Conservation (phyloP, 1,140 invertebrate species). For the Penaeus japonicus region DNA sequence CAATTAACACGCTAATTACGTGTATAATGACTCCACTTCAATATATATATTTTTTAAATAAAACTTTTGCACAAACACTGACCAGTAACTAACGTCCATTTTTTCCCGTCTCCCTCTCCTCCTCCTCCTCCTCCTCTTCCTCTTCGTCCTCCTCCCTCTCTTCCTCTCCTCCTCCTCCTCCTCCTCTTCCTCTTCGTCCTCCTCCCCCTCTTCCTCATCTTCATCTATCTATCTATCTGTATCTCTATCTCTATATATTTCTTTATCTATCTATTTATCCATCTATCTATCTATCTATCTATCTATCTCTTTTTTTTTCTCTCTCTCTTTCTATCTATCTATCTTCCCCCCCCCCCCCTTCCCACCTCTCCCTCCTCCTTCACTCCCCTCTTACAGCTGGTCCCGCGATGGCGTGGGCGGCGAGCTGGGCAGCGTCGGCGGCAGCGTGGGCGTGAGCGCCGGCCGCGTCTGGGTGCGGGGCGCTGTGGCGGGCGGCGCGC, state of each 20-base stretch:
- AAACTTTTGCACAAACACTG: too few relatives aligned
- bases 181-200: not conserved
- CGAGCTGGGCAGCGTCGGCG: constrained; percentile 29
- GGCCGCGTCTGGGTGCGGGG: constrained; percentile 43
- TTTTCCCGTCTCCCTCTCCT: not conserved
- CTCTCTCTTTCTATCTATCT: not conserved
- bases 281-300: constrained; percentile 6
- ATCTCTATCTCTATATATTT: not conserved
- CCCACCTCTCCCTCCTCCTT: not conserved
- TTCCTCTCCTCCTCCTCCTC: not conserved
- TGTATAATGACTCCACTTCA: too few relatives aligned
- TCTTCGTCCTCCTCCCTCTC: not conserved
- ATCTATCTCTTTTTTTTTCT: not conserved
- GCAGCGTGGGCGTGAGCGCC: not conserved
- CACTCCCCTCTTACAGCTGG: constrained; percentile 17
- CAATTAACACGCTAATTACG: too few relatives aligned
- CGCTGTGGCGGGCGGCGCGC: constrained; percentile 14
- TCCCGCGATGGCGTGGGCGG: constrained; percentile 41
- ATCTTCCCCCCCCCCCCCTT: not conserved
- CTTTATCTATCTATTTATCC: not conserved
- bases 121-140: not conserved
- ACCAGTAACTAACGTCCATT: too few relatives aligned
- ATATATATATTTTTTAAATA: too few relatives aligned
- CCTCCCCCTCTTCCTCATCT: not conserved
- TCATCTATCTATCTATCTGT: not conserved